phyloP scores from a whole-genome alignment of 2,113 vertebrate genomes.

The Epinephelus lanceolatus region DNA sequence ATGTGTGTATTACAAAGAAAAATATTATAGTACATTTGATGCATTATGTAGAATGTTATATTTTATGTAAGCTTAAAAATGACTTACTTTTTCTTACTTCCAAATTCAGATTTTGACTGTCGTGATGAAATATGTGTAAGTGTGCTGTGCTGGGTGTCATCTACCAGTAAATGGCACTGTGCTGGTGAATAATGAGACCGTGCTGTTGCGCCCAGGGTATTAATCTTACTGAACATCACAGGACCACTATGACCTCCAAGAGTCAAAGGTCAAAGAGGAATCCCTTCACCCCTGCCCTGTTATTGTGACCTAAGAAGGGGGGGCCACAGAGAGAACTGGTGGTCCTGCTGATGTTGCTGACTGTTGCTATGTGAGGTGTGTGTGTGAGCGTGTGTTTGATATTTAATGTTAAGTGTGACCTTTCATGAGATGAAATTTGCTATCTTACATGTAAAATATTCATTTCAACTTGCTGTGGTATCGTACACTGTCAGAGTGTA shows the following conservation, averaged over 20 bases:
- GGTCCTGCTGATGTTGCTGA: conserved; percentile 48
- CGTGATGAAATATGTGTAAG: conserved; percentile 18
- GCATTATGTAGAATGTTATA: neutral
- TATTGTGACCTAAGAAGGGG: conserved; percentile 79
- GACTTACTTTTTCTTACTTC: neutral
- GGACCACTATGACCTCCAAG: conserved; percentile 79
- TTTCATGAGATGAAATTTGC: conserved; percentile 41
- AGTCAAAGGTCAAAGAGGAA: conserved; percentile 86
- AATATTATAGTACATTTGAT: neutral
- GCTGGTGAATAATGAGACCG: conserved; percentile 70
- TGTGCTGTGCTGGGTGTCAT: conserved; percentile 35
- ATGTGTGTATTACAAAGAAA: conserved; percentile 1
- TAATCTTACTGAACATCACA: conserved; percentile 86
- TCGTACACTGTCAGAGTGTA: conserved; percentile 21
- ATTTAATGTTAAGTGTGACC: conserved; percentile 60
- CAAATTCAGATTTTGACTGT: conserved; percentile 6
- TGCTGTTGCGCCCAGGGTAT: conserved; percentile 75
- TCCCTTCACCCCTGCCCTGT: conserved; percentile 87
- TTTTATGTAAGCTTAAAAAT: neutral
- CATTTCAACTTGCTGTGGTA: conserved; percentile 26
- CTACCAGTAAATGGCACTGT: conserved; percentile 60
- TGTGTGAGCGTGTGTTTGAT: conserved; percentile 41
- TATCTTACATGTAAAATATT: conserved; percentile 50
- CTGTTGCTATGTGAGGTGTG: conserved; percentile 45
- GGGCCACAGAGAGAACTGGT: conserved; percentile 63